Conservation (phyloP, 2,888 invertebrate genomes). For the Hypena proboscidalis region DNA sequence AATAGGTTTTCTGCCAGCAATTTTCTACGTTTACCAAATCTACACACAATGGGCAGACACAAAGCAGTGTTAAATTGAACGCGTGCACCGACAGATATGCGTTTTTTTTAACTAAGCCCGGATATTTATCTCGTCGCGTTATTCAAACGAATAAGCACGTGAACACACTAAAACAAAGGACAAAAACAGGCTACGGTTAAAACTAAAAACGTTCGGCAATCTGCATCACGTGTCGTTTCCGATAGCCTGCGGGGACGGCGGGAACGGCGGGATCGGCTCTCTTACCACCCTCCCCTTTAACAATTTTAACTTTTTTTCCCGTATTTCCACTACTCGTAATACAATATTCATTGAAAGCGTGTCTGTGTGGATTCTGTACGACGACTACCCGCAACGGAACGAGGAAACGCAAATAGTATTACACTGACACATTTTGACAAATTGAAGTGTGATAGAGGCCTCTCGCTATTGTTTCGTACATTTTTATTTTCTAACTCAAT, state of each 20-base stretch:
- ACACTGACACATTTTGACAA: slow-evolving; percentile 72
- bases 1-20: no score
- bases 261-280: slow-evolving; percentile 36
- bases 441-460: slow-evolving; percentile 70
- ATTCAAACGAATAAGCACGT: slow-evolving; percentile 55
- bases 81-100: slow-evolving; percentile 34
- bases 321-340: slow-evolving; percentile 55
- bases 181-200: slow-evolving; percentile 47
- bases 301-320: slow-evolving; percentile 56
- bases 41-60: slow-evolving; percentile 8
- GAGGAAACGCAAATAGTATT: slow-evolving; percentile 58
- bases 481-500: slow-evolving; percentile 75
- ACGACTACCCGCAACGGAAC: slow-evolving; percentile 40
- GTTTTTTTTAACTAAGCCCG: slow-evolving; percentile 43
- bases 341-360: slow-evolving; percentile 65
- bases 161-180: slow-evolving; percentile 58
- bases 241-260: slow-evolving; percentile 49
- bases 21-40: not conserved
- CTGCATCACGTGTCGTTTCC: slow-evolving; percentile 45
- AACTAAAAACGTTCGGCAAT: slow-evolving; percentile 54
- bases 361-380: slow-evolving; percentile 54
- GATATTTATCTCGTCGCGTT: slow-evolving; percentile 58
- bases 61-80: slow-evolving; percentile 24
- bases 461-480: slow-evolving; percentile 63
- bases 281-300: slow-evolving; percentile 44